Evolutionary conservation across 2,888 invertebrate species (phyloP), one percentile per base, ranked within the genome.

Genomic region (Perithous albicinctus): DNA sequence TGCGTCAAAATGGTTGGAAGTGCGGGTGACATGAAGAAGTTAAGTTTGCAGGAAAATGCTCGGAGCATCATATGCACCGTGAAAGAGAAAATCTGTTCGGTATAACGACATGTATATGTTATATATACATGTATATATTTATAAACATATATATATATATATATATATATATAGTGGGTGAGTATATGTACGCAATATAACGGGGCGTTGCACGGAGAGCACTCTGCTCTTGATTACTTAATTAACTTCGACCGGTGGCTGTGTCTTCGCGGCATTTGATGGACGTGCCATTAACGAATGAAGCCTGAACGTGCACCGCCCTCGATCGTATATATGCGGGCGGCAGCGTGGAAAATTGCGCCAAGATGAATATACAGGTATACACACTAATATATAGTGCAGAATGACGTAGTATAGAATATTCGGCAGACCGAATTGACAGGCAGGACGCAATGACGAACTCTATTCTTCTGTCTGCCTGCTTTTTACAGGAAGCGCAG

Each of bases 141-240:
- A 54, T 51, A 46, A 51, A 54, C 26, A 12, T 10, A 29, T 18
- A 43, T n/a, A 1, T 29, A 29, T 35, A 59, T 15, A 32, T 15
- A 8, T 35, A 35, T 32, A 7, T 59, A 59, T 7, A 56, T 2
- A 15, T 15, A n/a, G 35, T 46, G 18, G 35, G 15, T 29, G 43
- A 8, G 23, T 38, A 29, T 43, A 15, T n/a, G n/a, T 15, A 18
- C 35, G 41, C 43, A n/a, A 43, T 23, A 67, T 74, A 51, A 74
- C 69, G 51, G 74, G 38, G 69, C 35, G 26, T 41, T 43, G 35
- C 51, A 56, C 54, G 76, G 69, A 43, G 66, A 78, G 67, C 69
- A 69, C 73, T 75, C 76, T 15, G 63, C 67, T 75, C 80, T 83
- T 83, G 80, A 84, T 84, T 80, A 85, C 80, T 83, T 83, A 84